These are phyloP conservation scores for Peromyscus aztecus DNA, from an alignment of 2,797 vertebrate genomes.

Conservation along the genomic window DNA sequence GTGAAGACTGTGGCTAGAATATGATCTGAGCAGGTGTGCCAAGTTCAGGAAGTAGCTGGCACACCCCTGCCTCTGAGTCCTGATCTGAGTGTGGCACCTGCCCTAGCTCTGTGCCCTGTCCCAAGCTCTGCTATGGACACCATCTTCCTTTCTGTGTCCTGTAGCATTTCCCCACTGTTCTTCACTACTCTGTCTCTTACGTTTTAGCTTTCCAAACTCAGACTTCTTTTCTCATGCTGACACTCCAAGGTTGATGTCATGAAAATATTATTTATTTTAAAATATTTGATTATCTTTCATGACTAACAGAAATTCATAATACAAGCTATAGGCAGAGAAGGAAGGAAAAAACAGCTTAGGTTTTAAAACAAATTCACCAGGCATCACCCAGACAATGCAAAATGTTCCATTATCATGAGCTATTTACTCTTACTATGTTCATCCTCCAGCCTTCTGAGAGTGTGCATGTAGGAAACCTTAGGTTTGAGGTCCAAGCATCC, in stretches of 20 bases:
- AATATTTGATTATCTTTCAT: background rate
- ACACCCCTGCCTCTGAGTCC: background rate
- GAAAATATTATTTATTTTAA: conserved; percentile 8
- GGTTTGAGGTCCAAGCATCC: conserved; percentile 82
- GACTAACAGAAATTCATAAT: background rate
- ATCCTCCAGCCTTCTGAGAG: conserved; percentile 63
- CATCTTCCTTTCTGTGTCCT: background rate
- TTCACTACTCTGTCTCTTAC: background rate
- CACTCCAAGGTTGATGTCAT: background rate
- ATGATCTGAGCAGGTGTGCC: background rate
- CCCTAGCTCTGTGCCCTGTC: background rate
- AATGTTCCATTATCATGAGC: conserved; percentile 14
- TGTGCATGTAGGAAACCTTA: conserved; percentile 44
- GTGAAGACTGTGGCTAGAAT: background rate
- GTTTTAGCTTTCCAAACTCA: background rate
- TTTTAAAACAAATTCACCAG: conserved; percentile 57
- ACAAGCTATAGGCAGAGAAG: background rate
- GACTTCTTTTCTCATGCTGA: background rate
- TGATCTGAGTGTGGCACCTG: accelerated
- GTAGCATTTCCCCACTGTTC: no score
- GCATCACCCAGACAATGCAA: background rate
- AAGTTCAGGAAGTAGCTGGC: background rate
- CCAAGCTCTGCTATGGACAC: accelerated
- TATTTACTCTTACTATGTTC: conserved; percentile 70
- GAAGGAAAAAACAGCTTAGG: background rate